Conservation (phyloP, 2,797 vertebrate genomes). For the Neomorphus geoffroyi region DNA sequence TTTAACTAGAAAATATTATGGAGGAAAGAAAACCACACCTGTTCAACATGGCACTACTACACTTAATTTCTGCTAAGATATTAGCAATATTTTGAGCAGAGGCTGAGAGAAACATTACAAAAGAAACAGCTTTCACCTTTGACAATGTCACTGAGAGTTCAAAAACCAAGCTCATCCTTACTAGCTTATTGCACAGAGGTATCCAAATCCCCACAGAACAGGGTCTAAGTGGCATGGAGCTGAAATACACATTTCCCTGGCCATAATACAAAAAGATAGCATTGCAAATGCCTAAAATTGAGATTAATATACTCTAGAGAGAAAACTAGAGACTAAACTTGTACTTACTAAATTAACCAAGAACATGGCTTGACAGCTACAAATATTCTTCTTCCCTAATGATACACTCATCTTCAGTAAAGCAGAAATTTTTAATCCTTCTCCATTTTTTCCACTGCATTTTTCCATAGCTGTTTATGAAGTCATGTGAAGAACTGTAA, state of each 20-base stretch:
- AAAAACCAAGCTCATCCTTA: background rate
- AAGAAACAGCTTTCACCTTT: background rate
- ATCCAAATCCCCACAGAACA: background rate
- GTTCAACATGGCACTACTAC: background rate
- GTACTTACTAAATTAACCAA: background rate
- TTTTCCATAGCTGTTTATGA: background rate
- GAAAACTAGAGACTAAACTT: background rate
- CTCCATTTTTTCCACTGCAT: background rate
- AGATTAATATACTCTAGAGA: background rate
- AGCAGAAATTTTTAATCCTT: background rate
- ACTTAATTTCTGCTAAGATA: background rate
- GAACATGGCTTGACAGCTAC: background rate
- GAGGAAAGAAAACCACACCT: background rate
- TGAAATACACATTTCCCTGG: background rate
- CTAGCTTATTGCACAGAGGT: background rate
- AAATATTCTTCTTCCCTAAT: background rate
- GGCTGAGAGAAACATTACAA: background rate
- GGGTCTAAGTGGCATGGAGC: background rate
- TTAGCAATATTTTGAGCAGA: background rate
- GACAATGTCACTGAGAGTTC: background rate
- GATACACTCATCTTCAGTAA: background rate
- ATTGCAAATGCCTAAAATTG: background rate
- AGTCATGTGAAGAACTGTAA: background rate
- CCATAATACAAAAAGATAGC: background rate
- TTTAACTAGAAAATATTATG: background rate